phyloP scores from a whole-genome alignment of 2,888 invertebrate species.

The Tinea pellionella region DNA sequence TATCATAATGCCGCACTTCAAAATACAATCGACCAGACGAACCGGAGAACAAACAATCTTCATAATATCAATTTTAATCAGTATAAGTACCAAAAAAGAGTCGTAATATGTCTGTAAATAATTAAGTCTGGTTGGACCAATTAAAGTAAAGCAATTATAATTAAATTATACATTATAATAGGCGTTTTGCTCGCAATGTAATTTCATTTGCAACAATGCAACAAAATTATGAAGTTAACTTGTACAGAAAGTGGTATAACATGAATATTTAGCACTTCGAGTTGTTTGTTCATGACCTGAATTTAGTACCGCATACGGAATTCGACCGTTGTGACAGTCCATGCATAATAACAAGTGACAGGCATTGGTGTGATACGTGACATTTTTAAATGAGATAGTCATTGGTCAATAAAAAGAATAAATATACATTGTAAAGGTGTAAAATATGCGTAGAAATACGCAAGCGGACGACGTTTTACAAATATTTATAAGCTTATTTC shows the following conservation, averaged over 20 bases:
- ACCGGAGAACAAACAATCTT: not conserved
- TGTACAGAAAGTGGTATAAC: conserved; percentile 25
- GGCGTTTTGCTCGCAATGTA: too few species aligned
- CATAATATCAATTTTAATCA: not conserved
- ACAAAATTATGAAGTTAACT: conserved; percentile 18
- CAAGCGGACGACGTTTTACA: not conserved
- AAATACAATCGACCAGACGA: not conserved
- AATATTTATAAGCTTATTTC: not conserved
- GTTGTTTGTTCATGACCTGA: conserved; percentile 52
- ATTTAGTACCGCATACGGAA: conserved; percentile 44
- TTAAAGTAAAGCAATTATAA: too few species aligned
- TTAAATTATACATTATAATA: too few species aligned
- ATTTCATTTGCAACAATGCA: not conserved
- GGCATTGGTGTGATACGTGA: conserved; percentile 10
- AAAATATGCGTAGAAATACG: not conserved
- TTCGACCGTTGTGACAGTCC: conserved; percentile 30
- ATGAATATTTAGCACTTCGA: conserved; percentile 41
- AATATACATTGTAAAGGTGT: conserved; percentile 4
- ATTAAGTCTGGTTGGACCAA: too few species aligned
- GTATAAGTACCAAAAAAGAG: too few species aligned
- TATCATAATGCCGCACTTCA: not conserved
- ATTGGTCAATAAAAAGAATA: conserved; percentile 10
- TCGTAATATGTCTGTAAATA: too few species aligned
- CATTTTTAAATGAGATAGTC: conserved; percentile 13
- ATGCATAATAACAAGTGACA: conserved; percentile 33